These are phyloP conservation scores for Hippolais icterina DNA, from an alignment of 2,113 vertebrate genomes.

Conservation along the genomic window DNA sequence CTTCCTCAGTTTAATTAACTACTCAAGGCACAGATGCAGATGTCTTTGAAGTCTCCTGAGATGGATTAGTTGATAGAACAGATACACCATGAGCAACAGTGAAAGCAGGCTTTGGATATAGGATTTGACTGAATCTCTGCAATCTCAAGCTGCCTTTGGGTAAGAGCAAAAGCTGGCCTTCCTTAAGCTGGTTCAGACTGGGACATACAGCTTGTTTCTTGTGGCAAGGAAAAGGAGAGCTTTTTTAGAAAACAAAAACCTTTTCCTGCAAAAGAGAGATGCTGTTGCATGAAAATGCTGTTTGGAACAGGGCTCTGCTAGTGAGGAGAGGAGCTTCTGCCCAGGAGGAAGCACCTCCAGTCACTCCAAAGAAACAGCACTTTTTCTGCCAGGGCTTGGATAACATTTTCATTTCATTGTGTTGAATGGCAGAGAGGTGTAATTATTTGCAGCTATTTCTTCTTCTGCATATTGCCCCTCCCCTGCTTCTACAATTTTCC, in stretches of 20 bases:
- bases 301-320: not conserved
- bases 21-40: not conserved
- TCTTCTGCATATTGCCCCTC: not conserved
- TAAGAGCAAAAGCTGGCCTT: not conserved
- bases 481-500: not conserved
- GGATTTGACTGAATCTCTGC: not conserved
- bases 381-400: not conserved
- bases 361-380: not conserved
- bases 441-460: not conserved
- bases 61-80: not conserved
- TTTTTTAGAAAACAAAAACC: not conserved
- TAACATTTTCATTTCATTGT: not conserved
- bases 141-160: not conserved
- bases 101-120: not conserved
- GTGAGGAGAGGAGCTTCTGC: not conserved
- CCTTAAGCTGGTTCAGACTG: not conserved
- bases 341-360: not conserved
- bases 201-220: not conserved
- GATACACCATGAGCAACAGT: not conserved
- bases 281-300: not conserved
- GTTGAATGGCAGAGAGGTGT: not conserved
- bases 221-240: not conserved
- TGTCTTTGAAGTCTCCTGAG: not conserved
- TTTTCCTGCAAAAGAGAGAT: not conserved
- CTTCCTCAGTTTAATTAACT: constrained; percentile 33